Conservation (phyloP, 2,113 vertebrate species). For the Calidris pygmaea region DNA sequence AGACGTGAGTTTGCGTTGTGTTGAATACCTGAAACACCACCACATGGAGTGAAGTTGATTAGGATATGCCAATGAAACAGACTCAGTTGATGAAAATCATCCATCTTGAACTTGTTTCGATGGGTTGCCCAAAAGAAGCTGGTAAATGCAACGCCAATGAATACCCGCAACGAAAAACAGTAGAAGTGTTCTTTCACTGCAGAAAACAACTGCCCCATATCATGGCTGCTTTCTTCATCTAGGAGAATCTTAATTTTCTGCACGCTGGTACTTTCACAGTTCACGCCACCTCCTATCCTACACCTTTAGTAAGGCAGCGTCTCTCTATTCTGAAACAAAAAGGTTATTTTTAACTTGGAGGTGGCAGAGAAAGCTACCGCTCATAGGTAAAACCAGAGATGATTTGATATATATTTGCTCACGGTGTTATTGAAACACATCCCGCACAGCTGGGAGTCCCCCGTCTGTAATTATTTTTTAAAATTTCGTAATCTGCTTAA, state of each 20-base stretch:
- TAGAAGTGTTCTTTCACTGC: not conserved
- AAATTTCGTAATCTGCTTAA: not conserved
- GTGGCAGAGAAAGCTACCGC: not conserved
- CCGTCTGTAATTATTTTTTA: not conserved
- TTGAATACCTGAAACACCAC: not conserved
- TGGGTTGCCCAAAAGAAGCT: not conserved
- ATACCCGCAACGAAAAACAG: not conserved
- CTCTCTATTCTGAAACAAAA: not conserved
- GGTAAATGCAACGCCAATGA: not conserved
- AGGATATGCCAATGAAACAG: not conserved
- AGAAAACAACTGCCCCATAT: not conserved
- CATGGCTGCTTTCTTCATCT: not conserved
- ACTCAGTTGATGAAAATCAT: not conserved
- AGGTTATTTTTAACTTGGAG: not conserved
- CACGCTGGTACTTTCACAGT: not conserved
- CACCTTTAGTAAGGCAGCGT: not conserved
- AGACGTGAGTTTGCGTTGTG: not conserved
- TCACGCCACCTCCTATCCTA: not conserved
- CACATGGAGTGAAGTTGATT: not conserved
- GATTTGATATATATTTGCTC: not conserved
- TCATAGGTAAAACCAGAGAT: not conserved
- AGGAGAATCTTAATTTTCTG: not conserved
- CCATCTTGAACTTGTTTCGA: not conserved
- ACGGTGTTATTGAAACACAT: not conserved
- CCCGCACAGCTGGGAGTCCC: not conserved